Evolutionary conservation across 2,797 vertebrate genomes (phyloP), one percentile per base, ranked within the genome.

Genomic region (Cyprinodon diabolis): DNA sequence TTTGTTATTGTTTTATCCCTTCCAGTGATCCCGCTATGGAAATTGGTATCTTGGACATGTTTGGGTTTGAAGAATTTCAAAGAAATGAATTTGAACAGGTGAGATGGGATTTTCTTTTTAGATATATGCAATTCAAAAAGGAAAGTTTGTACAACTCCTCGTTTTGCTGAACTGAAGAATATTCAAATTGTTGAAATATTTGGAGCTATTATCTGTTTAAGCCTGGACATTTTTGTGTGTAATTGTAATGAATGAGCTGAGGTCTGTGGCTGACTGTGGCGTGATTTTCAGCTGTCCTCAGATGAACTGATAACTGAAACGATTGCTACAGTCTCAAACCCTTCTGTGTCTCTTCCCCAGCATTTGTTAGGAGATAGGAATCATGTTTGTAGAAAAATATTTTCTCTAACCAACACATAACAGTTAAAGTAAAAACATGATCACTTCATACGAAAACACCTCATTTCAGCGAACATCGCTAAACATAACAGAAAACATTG

Each of bases 61-160:
- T 97, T 91, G 98, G 98, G 66, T 98, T 99, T 94, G 96, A 98
- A 92, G 96, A 97, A 81, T 96, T 98, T 91, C 96, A 96, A 57
- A 97, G 91, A 89, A 99, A 98, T 90, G 93, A 92, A 74, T 99
- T 96, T 87, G 98, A 99, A 87, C 97, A 99, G 95, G 98, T 98
- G 89, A 85, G 80, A 73, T 6, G 8, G 12, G 68, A 6, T 35
- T 80, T n/a, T 68, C 4, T 12, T 43, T 69, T 77, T 66, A 37
- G 3, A 67, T 56, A 49, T 14, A 3, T 30, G 0, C 49, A 23
- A 13, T 45, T 52, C 54, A 45, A 55, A 56, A 43, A 56, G n/a
- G 23, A 69, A 55, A 11, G 11, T 37, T 30, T 15, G n/a, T 23
- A 23, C 10, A 15, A 23, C 25, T 51, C 5, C 10, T 25, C 62